A percentile compares a stretch with the other conserved stretches of the same genome.
These are phyloP conservation scores for Thyatira batis DNA, from an alignment of 2,888 invertebrate genomes.

Conservation along the genomic window DNA sequence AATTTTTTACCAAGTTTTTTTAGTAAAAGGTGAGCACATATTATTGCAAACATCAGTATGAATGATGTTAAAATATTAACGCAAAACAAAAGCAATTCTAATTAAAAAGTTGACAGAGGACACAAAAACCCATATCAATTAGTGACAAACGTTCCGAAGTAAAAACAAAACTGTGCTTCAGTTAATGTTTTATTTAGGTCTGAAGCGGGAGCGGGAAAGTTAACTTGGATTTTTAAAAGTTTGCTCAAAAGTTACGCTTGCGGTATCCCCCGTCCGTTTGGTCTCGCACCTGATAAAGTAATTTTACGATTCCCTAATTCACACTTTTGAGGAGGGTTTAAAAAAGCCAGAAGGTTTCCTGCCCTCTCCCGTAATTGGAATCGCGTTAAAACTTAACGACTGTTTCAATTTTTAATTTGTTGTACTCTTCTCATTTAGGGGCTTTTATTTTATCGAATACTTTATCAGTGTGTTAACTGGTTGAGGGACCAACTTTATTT, in stretches of 20 bases:
- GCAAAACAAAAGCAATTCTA: constrained; percentile 37
- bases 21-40: background rate
- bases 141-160: constrained; percentile 54
- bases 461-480: constrained; percentile 9
- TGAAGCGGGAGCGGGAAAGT: constrained; percentile 54
- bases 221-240: constrained; percentile 81
- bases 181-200: constrained; percentile 73
- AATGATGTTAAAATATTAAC: constrained; percentile 9
- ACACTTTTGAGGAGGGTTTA: constrained; percentile 77
- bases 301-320: constrained; percentile 78
- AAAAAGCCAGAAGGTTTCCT: constrained; percentile 66
- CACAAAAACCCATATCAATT: constrained; percentile 72
- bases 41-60: constrained; percentile 9
- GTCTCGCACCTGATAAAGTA: constrained; percentile 76
- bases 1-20: background rate
- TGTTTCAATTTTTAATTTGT: constrained; percentile 58
- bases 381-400: constrained; percentile 58
- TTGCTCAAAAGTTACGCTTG: constrained; percentile 64
- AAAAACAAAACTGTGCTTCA: constrained; percentile 59
- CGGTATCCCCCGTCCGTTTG: constrained; percentile 58
- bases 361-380: constrained; percentile 62
- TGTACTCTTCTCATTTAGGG: constrained; percentile 11
- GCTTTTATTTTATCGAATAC: background rate
- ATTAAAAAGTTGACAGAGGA: constrained; percentile 51
- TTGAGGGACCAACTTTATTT: constrained; percentile 6